phyloP scores from a whole-genome alignment of 2,797 vertebrate species.

The Melanotaenia trifasciata region DNA sequence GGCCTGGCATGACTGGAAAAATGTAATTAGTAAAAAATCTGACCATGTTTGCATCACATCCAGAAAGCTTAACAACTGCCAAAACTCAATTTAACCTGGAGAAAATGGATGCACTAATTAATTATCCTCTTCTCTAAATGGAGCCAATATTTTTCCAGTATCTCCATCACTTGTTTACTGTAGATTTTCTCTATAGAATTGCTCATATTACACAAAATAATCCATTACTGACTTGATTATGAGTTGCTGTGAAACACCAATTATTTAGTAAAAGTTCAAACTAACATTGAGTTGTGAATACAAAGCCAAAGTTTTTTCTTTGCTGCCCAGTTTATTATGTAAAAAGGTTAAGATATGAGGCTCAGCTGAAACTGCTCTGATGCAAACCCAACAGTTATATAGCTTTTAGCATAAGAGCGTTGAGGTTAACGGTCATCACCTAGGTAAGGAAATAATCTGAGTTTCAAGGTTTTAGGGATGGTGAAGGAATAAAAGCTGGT shows the following conservation, averaged over 20 bases:
- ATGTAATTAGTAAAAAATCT: conserved; percentile 7
- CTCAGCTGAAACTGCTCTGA: too few relatives aligned
- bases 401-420: too few relatives aligned
- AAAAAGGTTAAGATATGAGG: too few relatives aligned
- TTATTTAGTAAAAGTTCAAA: conserved; percentile 2
- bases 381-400: too few relatives aligned
- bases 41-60: not conserved
- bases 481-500: too few relatives aligned
- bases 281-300: conserved; percentile 1
- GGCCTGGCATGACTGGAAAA: not conserved
- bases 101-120: conserved; percentile 3
- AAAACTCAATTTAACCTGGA: conserved; percentile 4
- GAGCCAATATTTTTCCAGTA: not conserved
- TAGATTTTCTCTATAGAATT: conserved; percentile 8
- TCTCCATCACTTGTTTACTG: conserved; percentile 8
- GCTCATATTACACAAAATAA: conserved; percentile 8
- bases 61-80: conserved; percentile 10
- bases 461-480: too few relatives aligned
- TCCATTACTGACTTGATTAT: conserved; percentile 6
- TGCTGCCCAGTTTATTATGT: not conserved
- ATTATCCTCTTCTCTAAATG: not conserved
- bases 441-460: too few relatives aligned
- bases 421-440: too few relatives aligned
- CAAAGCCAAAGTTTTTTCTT: not conserved
- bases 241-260: not conserved